Evolutionary conservation across 2,797 vertebrate genomes (phyloP).

Genomic region (Sylvilagus floridanus): DNA sequence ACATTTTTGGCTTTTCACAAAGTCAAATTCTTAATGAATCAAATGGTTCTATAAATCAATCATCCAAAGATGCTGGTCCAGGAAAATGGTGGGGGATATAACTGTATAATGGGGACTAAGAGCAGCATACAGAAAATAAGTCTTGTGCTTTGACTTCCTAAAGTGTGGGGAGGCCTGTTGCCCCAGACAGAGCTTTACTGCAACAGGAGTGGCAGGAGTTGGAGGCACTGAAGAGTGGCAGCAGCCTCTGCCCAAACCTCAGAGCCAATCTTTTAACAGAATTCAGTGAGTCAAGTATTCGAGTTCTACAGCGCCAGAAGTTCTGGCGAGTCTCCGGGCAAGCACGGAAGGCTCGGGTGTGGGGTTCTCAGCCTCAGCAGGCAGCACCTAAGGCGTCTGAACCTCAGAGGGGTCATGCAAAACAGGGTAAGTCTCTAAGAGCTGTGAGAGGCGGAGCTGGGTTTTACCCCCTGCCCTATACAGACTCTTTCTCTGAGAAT

Average conservation of each 20-base stretch:
- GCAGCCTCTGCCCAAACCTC: not conserved
- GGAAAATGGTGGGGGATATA: not conserved
- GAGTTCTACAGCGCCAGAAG: not conserved
- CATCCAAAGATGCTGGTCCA: not conserved
- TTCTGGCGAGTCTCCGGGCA: not conserved
- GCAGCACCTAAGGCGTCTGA: not conserved
- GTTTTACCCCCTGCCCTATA: not conserved
- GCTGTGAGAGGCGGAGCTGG: not conserved
- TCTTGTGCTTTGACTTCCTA: not conserved
- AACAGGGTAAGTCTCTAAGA: not conserved
- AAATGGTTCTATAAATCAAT: not conserved
- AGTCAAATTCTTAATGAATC: conserved; percentile 33
- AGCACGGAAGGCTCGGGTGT: accelerated
- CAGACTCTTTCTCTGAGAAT: not conserved
- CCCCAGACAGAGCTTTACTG: not conserved
- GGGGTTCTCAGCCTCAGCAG: not conserved
- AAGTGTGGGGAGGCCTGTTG: not conserved
- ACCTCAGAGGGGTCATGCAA: not conserved
- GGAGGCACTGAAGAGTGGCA: not conserved
- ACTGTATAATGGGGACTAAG: not conserved
- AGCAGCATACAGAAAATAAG: not conserved
- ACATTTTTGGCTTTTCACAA: not conserved
- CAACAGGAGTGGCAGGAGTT: not conserved
- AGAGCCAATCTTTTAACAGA: not conserved
- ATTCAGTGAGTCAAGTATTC: not conserved